Conservation (phyloP, 1,140 invertebrate genomes). For the Augochlora pura region DNA sequence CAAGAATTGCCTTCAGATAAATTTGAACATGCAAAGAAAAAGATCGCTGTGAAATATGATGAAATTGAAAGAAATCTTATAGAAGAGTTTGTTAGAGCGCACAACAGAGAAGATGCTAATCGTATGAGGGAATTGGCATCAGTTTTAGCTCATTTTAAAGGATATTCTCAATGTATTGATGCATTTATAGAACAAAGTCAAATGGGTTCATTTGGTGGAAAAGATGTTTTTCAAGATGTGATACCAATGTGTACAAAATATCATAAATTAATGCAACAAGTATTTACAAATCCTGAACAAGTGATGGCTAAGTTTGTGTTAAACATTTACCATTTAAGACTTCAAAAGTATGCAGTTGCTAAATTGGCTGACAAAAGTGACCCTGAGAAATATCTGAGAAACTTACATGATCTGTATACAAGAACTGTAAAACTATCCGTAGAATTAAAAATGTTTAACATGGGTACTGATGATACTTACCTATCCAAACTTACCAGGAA, state of each 20-base stretch:
- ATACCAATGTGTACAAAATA: slow-evolving; percentile 94
- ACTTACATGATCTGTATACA: slow-evolving; percentile 93
- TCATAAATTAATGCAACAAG: slow-evolving; percentile 92
- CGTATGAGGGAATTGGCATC: slow-evolving; percentile 96
- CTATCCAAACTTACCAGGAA: slow-evolving; percentile 90
- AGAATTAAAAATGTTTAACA: slow-evolving; percentile 87
- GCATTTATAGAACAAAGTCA: slow-evolving; percentile 98
- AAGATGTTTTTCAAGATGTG: slow-evolving; percentile 95
- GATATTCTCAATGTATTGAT: slow-evolving; percentile 97
- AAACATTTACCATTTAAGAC: slow-evolving; percentile 96
- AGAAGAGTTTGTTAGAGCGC: slow-evolving; percentile 96
- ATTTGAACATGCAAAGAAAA: slow-evolving; percentile 93
- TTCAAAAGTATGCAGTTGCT: slow-evolving; percentile 92
- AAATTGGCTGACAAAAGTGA: slow-evolving; percentile 90
- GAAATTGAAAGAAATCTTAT: slow-evolving; percentile 96
- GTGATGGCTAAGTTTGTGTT: slow-evolving; percentile 99
- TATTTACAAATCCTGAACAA: slow-evolving; percentile 98
- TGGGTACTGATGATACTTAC: slow-evolving; percentile 90
- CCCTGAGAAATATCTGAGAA: slow-evolving; percentile 92
- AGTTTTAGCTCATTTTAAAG: slow-evolving; percentile 96
- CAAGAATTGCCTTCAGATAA: slow-evolving; percentile 94
- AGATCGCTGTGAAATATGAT: slow-evolving; percentile 96
- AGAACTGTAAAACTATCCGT: slow-evolving; percentile 88
- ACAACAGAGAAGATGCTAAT: slow-evolving; percentile 89
- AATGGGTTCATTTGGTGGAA: slow-evolving; percentile 88